These are phyloP conservation scores for Spodoptera picta DNA, from an alignment of 2,888 invertebrate genomes.

Conservation along the genomic window DNA sequence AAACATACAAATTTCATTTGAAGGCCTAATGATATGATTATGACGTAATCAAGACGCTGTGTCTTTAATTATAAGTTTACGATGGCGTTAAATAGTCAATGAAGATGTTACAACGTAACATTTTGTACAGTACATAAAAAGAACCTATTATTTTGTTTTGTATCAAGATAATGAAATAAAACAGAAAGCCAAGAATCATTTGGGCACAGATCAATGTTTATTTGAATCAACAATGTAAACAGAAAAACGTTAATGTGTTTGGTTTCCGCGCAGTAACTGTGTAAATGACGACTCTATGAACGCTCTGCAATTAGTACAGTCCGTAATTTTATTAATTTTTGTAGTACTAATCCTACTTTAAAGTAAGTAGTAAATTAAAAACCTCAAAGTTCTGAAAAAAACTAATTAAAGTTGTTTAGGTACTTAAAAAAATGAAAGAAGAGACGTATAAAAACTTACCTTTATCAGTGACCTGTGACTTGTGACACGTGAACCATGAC, in stretches of 20 bases:
- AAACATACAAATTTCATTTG: conserved; percentile 5
- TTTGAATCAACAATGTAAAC: conserved; percentile 1
- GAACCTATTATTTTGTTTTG: conserved; percentile 25
- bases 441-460: neutral
- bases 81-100: conserved; percentile 38
- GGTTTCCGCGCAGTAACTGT: neutral
- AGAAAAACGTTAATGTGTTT: neutral
- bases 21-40: conserved; percentile 20
- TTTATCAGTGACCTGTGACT: neutral
- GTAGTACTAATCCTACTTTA: no score
- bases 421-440: neutral
- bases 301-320: no score
- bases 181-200: conserved; percentile 4
- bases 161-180: conserved; percentile 17
- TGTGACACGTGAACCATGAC: neutral
- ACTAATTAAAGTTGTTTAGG: neutral
- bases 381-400: neutral
- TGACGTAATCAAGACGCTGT: conserved; percentile 39
- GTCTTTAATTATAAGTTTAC: conserved; percentile 43
- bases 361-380: neutral
- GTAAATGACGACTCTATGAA: neutral
- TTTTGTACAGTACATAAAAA: conserved; percentile 42
- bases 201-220: conserved; percentile 7
- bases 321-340: no score
- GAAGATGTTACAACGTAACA: conserved; percentile 24